Evolutionary conservation across 2,113 vertebrate species (phyloP).

Genomic region (Zootoca vivipara): DNA sequence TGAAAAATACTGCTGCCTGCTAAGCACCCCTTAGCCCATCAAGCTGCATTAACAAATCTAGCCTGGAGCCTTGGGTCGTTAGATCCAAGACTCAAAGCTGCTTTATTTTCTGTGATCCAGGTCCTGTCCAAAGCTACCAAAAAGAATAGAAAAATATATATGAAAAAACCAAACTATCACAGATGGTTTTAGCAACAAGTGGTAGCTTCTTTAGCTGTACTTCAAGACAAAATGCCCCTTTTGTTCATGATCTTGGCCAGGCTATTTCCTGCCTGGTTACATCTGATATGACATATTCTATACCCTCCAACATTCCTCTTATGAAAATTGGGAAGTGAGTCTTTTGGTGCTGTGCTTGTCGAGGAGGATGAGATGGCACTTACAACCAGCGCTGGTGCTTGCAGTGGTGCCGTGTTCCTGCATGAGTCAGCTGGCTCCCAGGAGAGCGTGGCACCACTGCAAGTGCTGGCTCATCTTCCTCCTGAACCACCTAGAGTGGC

Average conservation of each 20-base stretch:
- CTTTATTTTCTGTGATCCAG: not conserved
- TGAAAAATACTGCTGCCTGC: not conserved
- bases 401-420: too few species aligned
- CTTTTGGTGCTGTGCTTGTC: too few species aligned
- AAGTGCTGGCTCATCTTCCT: too few species aligned
- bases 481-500: too few species aligned
- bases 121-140: not conserved
- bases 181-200: not conserved
- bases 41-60: not conserved
- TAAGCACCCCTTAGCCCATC: slow-evolving; percentile 2
- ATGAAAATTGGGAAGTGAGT: too few species aligned
- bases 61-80: not conserved
- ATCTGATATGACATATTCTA: not conserved
- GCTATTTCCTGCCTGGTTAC: not conserved
- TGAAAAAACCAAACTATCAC: not conserved
- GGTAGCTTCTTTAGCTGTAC: not conserved
- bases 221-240: not conserved
- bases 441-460: too few species aligned
- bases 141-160: not conserved
- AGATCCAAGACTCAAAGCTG: not conserved
- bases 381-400: too few species aligned
- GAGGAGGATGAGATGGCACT: too few species aligned
- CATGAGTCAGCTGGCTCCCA: too few species aligned
- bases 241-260: not conserved
- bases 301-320: not conserved